phyloP scores from a whole-genome alignment of 2,113 vertebrate genomes.

The Psephotus haematonotus region DNA sequence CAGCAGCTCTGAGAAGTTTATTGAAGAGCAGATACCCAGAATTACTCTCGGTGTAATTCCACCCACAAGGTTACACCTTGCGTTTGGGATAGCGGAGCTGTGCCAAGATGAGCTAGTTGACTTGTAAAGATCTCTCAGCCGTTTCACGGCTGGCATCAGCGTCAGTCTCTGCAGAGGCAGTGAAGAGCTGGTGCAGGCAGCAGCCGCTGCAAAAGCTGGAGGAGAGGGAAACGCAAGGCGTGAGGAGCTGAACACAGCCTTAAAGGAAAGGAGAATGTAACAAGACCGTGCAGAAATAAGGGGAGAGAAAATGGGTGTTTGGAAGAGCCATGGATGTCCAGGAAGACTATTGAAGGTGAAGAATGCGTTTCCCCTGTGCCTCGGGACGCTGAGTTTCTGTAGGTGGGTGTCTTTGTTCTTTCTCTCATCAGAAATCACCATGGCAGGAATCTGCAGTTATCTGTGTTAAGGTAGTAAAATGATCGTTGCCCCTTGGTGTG shows the following conservation, averaged over 20 bases:
- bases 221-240: neutral
- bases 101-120: neutral
- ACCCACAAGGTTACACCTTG: neutral
- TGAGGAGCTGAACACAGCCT: neutral
- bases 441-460: neutral
- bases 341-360: neutral
- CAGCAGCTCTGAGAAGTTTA: neutral
- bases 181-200: neutral
- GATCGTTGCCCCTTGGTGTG: neutral
- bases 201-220: neutral
- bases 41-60: neutral
- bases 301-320: neutral
- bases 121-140: neutral
- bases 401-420: neutral
- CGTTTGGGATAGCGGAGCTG: neutral
- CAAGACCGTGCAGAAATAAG: neutral
- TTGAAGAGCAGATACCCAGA: neutral
- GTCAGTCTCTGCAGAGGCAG: accelerated
- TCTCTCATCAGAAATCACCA: neutral
- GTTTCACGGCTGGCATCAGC: accelerated
- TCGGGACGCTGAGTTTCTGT: neutral
- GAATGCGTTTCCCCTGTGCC: neutral
- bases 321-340: neutral
- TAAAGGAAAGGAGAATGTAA: neutral
- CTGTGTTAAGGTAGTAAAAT: neutral